phyloP scores from a whole-genome alignment of 2,888 invertebrate species.

The Gari tellinella region DNA sequence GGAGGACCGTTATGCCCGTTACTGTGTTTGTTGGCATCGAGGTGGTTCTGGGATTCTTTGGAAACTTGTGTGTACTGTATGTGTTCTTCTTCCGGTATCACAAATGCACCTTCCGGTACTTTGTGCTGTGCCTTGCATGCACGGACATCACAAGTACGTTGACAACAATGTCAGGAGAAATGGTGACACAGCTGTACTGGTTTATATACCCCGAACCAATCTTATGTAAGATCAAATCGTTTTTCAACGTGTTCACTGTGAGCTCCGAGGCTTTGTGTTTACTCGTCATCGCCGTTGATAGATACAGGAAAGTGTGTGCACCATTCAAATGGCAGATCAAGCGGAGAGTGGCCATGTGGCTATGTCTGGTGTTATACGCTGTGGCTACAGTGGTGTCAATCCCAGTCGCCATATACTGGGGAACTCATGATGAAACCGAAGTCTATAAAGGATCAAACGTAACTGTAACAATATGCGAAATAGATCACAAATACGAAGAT shows the following conservation, averaged over 20 bases:
- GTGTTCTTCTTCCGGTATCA: slow-evolving; percentile 26
- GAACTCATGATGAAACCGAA: background rate
- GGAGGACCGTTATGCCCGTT: slow-evolving; percentile 11
- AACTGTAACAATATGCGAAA: slow-evolving; percentile 36
- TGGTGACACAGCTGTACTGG: slow-evolving; percentile 37
- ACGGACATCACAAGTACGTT: slow-evolving; percentile 26
- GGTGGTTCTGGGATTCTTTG: slow-evolving; percentile 23
- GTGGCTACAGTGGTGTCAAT: slow-evolving; percentile 7
- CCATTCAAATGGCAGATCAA: slow-evolving; percentile 33
- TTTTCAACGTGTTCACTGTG: slow-evolving; percentile 42
- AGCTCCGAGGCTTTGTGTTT: slow-evolving; percentile 25
- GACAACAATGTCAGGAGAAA: slow-evolving; percentile 39
- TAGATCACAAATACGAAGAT: slow-evolving; percentile 8
- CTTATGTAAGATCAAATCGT: slow-evolving; percentile 37
- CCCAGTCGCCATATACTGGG: slow-evolving; percentile 29
- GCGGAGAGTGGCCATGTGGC: background rate
- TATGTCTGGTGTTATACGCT: slow-evolving; percentile 2
- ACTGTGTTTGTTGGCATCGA: slow-evolving; percentile 22
- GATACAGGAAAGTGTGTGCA: slow-evolving; percentile 33
- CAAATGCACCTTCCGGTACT: slow-evolving; percentile 33
- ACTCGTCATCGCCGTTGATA: slow-evolving; percentile 24
- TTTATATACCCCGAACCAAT: slow-evolving; percentile 13
- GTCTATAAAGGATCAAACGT: background rate
- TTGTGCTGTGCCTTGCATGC: slow-evolving; percentile 34
- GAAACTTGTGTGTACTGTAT: slow-evolving; percentile 27